A percentile compares a stretch with the other conserved stretches of the same genome.
Evolutionary conservation across 1,140 invertebrate genomes (phyloP).

Genomic region (Diorhabda elongata): DNA sequence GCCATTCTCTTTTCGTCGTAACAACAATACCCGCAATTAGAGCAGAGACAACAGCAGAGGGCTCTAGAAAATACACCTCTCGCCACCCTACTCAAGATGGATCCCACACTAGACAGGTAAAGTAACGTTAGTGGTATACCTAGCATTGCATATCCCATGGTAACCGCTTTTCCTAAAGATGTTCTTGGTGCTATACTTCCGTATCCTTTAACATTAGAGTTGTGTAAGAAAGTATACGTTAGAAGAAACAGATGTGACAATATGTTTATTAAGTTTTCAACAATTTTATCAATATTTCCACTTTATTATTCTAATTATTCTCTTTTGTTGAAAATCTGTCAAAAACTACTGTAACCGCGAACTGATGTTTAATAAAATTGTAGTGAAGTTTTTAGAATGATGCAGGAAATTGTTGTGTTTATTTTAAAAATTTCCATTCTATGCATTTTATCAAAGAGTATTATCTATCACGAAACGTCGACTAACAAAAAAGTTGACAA

Average conservation of each 20-base stretch:
- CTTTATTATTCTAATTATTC: too few species aligned
- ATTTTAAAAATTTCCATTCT: too few species aligned
- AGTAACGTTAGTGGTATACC: constrained; percentile 89
- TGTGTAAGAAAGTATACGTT: constrained; percentile 16
- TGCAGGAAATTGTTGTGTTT: too few species aligned
- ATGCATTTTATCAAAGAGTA: too few species aligned
- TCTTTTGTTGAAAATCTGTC: too few species aligned
- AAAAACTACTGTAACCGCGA: too few species aligned
- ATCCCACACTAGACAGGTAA: constrained; percentile 79
- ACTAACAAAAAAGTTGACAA: too few species aligned
- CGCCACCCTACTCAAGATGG: constrained; percentile 77
- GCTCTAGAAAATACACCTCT: constrained; percentile 81
- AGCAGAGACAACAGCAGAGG: constrained; percentile 76
- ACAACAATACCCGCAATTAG: constrained; percentile 80
- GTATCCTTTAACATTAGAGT: constrained; percentile 63
- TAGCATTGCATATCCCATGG: constrained; percentile 83
- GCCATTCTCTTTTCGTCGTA: constrained; percentile 77
- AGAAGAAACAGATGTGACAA: not conserved
- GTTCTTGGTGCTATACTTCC: constrained; percentile 80
- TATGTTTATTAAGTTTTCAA: too few species aligned
- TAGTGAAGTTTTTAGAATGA: too few species aligned
- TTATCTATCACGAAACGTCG: too few species aligned
- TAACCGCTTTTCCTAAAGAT: constrained; percentile 77
- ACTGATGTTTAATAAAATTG: too few species aligned
- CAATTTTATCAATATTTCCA: too few species aligned